phyloP scores from a whole-genome alignment of 2,113 vertebrate species.

The Pachyramphus minor region DNA sequence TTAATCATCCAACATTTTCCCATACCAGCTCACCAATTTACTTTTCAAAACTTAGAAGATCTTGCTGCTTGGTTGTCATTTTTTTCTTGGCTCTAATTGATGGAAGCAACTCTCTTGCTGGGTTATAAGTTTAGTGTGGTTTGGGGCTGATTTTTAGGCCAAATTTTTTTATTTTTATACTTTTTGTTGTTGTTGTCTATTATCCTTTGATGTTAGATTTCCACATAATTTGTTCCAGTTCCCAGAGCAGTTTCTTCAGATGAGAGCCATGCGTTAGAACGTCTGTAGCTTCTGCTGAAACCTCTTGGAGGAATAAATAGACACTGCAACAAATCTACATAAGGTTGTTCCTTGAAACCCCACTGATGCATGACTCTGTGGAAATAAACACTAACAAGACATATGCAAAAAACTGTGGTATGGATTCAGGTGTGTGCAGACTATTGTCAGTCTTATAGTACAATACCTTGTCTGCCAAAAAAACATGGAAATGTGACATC shows the following conservation, averaged over 20 bases:
- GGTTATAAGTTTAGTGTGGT: background rate
- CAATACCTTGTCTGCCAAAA: background rate
- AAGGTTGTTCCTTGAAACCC: background rate
- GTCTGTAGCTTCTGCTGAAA: background rate
- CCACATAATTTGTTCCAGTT: slow-evolving; percentile 29
- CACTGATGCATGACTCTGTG: background rate
- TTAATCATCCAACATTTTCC: background rate
- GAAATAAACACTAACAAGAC: background rate
- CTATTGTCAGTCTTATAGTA: background rate
- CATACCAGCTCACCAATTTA: background rate
- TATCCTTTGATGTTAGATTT: background rate
- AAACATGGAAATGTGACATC: background rate
- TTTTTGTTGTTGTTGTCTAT: background rate
- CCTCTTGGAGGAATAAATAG: background rate
- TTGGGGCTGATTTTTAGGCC: background rate
- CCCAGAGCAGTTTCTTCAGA: background rate
- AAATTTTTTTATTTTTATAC: background rate
- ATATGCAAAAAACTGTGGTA: background rate
- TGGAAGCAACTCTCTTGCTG: slow-evolving; percentile 11
- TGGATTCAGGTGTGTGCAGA: background rate
- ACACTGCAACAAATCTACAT: background rate
- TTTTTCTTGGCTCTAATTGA: slow-evolving; percentile 9
- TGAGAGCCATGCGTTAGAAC: background rate
- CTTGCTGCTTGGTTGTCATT: background rate
- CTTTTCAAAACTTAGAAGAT: background rate